phyloP scores from a whole-genome alignment of 2,888 invertebrate species.

The Neuroscelio doddi region DNA sequence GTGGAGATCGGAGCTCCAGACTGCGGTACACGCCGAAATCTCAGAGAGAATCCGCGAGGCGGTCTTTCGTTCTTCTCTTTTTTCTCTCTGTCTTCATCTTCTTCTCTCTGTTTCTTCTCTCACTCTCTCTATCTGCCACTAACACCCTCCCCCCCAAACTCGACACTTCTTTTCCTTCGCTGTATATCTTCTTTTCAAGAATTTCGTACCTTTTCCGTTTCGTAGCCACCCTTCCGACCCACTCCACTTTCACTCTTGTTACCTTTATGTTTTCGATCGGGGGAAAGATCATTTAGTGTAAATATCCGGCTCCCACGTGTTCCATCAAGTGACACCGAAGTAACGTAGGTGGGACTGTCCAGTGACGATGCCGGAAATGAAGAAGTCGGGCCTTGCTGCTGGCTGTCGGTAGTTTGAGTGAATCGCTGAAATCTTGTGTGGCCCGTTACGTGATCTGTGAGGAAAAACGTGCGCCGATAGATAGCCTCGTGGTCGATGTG shows the following conservation, averaged over 20 bases:
- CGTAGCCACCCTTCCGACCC: background rate
- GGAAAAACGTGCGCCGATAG: slow-evolving; percentile 2
- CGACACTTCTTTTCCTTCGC: background rate
- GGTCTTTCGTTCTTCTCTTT: slow-evolving; percentile 23
- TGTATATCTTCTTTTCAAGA: slow-evolving; percentile 9
- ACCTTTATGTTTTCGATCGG: background rate
- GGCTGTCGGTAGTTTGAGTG: background rate
- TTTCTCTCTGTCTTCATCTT: slow-evolving; percentile 19
- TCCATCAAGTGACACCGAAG: no score
- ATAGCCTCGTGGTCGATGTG: slow-evolving; percentile 43
- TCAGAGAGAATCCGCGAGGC: slow-evolving; percentile 25
- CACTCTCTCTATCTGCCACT: slow-evolving; percentile 6
- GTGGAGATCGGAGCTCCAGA: slow-evolving; percentile 47
- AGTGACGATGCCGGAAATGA: no score
- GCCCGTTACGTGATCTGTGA: background rate
- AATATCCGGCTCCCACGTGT: no score
- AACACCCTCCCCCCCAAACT: background rate
- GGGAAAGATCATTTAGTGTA: no score
- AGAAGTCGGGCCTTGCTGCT: background rate
- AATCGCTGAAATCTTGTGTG: background rate
- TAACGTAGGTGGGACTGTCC: no score
- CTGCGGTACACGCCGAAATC: slow-evolving; percentile 44
- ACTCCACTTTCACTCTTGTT: background rate
- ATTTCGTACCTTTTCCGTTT: background rate
- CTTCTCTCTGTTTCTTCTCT: slow-evolving; percentile 8